Evolutionary conservation across 2,113 vertebrate genomes (phyloP).

Genomic region (Rhinoptilus africanus): DNA sequence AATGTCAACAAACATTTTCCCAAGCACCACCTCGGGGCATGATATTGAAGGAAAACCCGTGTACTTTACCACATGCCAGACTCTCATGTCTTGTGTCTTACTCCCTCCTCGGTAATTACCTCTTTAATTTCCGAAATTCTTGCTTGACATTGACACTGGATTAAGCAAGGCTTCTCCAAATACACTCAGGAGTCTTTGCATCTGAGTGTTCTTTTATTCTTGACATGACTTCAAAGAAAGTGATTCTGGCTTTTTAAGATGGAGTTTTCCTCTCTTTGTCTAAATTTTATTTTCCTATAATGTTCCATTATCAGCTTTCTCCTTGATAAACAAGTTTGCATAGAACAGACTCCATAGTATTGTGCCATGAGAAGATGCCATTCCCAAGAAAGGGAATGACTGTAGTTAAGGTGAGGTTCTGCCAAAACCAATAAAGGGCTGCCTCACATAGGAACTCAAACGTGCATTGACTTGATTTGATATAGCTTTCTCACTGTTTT

Average conservation of each 20-base stretch:
- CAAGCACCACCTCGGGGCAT: not conserved
- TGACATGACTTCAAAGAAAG: not conserved
- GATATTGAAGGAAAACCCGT: not conserved
- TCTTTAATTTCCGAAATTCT: not conserved
- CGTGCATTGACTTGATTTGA: not conserved
- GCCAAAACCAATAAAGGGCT: not conserved
- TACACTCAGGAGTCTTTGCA: not conserved
- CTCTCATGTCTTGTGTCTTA: not conserved
- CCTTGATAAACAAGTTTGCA: not conserved
- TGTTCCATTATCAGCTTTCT: not conserved
- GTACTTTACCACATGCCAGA: not conserved
- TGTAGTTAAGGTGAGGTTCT: not conserved
- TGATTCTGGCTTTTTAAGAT: not conserved
- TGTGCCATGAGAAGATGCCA: not conserved
- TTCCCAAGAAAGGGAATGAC: not conserved
- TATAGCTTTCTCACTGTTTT: not conserved
- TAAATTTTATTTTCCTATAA: not conserved
- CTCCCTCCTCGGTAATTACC: not conserved
- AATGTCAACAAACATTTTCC: not conserved
- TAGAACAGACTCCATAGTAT: not conserved
- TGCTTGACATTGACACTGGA: not conserved
- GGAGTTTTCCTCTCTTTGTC: not conserved
- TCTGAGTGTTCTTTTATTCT: not conserved
- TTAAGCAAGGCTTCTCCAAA: not conserved
- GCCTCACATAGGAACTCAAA: not conserved